Base-by-base conservation (phyloP, 2,888 invertebrate species). In the Torymus aiolomorphi region DNA sequence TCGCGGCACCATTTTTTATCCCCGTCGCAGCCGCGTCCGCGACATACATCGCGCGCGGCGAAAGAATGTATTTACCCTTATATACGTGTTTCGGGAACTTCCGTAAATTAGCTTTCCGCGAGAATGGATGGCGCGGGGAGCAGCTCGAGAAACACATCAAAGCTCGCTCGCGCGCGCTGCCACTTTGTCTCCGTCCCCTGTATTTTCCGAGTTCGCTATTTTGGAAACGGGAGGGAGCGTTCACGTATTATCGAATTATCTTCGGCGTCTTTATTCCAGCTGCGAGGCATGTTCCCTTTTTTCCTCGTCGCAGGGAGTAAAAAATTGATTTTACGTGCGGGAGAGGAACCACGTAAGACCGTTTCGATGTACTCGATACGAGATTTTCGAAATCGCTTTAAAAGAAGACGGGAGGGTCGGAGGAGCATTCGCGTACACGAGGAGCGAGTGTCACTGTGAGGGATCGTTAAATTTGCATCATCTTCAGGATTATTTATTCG, bases 91-190 rank as follows among this genome's bases (percentile, higher is more conserved):
- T 84, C 86, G 80, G 84, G 84, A 86, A 81, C 87, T 86, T 86
- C 59, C 85, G 84, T 85, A 88, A 88, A 88, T 88, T 88, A 88
- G 87, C 86, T 87, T 87, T 86, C 84, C 85, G 78, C 84, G 84
- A 83, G 84, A 85, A 86, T 86, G 82, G 84, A 86, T 86, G 84
- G 57, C 8, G 42, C 10, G 76, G 20, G 57, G 65, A 61, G 73
- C 56, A 76, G 70, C 78, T 71, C 70, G 74, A 71, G 82, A 83
- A 81, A 65, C 76, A 77, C 80, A 76, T 76, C 80, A 76, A 80
- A 76, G 72, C 80, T 52, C 51, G 18, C 57, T 54, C 63, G 4
- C 54, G n/a, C 63, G 8, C 49, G 24, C 31, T 31, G 14, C 3
- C 61, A 52, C 75, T 79, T 70, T 75, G 63, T 80, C 61, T 74